phyloP scores from a whole-genome alignment of 2,888 invertebrate species.

The Parthenolecanium corni region DNA sequence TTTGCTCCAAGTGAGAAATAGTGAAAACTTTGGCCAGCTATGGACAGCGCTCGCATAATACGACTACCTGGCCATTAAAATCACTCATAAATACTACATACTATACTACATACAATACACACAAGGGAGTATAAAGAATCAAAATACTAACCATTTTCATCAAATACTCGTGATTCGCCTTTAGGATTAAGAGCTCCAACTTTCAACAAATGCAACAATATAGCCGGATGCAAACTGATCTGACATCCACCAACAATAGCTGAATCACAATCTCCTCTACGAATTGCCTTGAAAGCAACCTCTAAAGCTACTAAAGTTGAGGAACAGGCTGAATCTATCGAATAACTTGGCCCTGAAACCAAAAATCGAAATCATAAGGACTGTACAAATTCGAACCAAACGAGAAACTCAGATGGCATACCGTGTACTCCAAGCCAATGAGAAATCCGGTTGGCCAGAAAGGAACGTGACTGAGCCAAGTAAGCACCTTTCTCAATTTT shows the following conservation, averaged over 20 bases:
- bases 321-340: conserved; percentile 16
- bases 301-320: conserved; percentile 13
- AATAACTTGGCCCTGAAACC: conserved; percentile 17
- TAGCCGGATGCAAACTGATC: conserved; percentile 10
- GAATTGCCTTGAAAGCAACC: conserved; percentile 14
- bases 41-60: too few species aligned
- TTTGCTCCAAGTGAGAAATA: too few species aligned
- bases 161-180: conserved; percentile 18
- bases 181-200: conserved; percentile 18
- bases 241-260: conserved; percentile 24
- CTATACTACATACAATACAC: too few species aligned
- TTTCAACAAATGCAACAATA: conserved; percentile 18
- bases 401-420: neutral
- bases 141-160: conserved; percentile 13
- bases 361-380: neutral
- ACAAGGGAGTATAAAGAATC: too few species aligned
- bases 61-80: too few species aligned
- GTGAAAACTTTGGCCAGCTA: too few species aligned
- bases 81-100: too few species aligned
- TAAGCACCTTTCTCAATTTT: conserved; percentile 15
- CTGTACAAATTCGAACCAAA: too few species aligned
- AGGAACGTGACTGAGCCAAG: conserved; percentile 7
- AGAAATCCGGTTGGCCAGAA: conserved; percentile 21
- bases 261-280: conserved; percentile 18
- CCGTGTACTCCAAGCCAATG: conserved; percentile 26